phyloP scores from a whole-genome alignment of 64 coral and sea anemone species.

The Montipora cactus region DNA sequence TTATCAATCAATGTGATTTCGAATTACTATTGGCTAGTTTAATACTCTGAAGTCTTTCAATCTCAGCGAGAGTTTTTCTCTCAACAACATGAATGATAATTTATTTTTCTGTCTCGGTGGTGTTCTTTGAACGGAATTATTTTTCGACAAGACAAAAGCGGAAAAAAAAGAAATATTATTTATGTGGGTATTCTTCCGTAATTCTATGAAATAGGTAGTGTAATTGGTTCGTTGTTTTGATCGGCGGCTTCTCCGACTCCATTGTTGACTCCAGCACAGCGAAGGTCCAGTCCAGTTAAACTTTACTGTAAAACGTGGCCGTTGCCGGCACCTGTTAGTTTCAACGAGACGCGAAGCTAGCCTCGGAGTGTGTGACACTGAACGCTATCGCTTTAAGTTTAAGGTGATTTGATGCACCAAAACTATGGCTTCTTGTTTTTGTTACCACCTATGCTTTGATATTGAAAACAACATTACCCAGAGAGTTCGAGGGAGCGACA shows the following conservation, averaged over 20 bases:
- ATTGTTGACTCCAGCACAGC: background rate
- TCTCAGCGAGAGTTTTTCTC: slow-evolving; percentile 15
- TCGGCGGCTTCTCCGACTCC: too few species aligned
- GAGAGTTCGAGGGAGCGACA: background rate
- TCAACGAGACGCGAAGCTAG: too few species aligned
- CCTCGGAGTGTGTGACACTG: too few species aligned
- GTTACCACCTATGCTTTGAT: background rate
- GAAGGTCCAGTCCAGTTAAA: background rate
- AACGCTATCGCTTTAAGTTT: too few species aligned
- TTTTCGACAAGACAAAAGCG: background rate
- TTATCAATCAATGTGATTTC: slow-evolving; percentile 6
- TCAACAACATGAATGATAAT: background rate
- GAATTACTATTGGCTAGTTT: slow-evolving; percentile 23
- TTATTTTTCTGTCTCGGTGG: background rate
- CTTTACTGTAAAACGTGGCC: too few species aligned
- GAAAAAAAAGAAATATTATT: background rate
- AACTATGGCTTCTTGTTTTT: background rate
- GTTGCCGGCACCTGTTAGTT: background rate
- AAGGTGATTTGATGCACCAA: background rate
- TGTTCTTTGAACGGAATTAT: background rate
- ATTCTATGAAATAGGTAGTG: background rate
- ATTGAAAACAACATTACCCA: slow-evolving; percentile 6
- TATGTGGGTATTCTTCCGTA: background rate
- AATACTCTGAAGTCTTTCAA: background rate
- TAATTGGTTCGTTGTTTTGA: background rate